Base-by-base conservation (phyloP, 92 coral and sea anemone species). In the Virgularia gustaviana region DNA sequence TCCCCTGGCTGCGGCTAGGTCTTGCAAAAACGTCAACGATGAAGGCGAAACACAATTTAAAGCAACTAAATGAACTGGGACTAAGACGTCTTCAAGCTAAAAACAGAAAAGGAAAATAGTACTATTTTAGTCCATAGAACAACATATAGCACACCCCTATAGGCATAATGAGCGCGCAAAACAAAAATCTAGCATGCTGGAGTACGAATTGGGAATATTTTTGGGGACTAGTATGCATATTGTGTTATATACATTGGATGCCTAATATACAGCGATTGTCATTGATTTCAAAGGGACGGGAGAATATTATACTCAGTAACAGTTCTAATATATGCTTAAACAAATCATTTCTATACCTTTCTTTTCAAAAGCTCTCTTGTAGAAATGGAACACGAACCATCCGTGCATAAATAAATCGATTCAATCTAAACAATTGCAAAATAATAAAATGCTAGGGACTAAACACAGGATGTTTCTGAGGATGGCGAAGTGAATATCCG, bases 11-110 rank as follows among this genome's bases (percentile, higher is more conserved):
- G n/a, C 72, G 31, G 82, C 65, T 19, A 82, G 71, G 27, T 89
- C 96, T 75, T 87, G 85, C 56, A 94, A 62, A 54, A 82, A 89
- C 2, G 73, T 78, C 67, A 94, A 76, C 41, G 90, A 82, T 3
- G 90, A 85, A 8, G 99, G 99, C 55, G 74, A 83, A 24, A 70
- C 86, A 83, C 99, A 94, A 83, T 89, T 94, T 57, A 94, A 72
- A 4, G 99, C 84, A 3, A 94, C 87, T 55, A 94, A 82, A 60
- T 94, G 90, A 36, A 94, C 75, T 19, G 99, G 96, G 12, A 87
- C 82, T 30, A 71, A 78, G 10, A 84, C 72, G 23, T 81, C 94
- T 74, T 94, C 61, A 2, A 89, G 65, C 99, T 94, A 41, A 2
- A 65, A 51, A 56, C 9, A 18, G 9, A 57, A 32, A n/a, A 43